A percentile compares a stretch with the other conserved stretches of the same genome.
Conservation (phyloP, 2,113 vertebrate species). For the Dolichallabes microphthalmus region DNA sequence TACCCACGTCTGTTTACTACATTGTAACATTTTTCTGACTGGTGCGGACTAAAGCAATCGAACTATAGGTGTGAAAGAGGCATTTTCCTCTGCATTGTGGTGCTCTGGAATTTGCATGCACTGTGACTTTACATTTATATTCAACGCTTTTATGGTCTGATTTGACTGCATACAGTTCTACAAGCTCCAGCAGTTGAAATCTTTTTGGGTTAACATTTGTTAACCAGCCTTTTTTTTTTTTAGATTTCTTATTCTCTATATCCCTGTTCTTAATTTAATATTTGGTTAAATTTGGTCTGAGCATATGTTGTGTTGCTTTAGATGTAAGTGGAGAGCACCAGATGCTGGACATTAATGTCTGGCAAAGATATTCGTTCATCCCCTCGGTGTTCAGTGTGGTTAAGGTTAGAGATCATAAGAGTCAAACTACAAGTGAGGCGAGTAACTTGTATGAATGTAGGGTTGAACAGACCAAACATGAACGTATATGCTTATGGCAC, state of each 20-base stretch:
- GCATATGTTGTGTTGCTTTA: not conserved
- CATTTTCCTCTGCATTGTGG: not conserved
- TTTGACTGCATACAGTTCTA: not conserved
- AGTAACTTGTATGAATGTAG: too few species aligned
- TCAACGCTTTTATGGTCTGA: not conserved
- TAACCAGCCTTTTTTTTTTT: not conserved
- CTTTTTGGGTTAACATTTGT: not conserved
- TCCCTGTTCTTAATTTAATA: not conserved
- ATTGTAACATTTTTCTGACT: too few species aligned
- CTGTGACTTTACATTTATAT: not conserved
- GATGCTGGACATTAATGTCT: not conserved
- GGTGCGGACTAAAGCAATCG: too few species aligned
- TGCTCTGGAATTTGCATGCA: slow-evolving; percentile 13
- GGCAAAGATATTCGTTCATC: not conserved
- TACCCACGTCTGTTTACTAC: too few species aligned
- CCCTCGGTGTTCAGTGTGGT: not conserved
- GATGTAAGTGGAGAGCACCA: not conserved
- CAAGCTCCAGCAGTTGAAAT: not conserved
- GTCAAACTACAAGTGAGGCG: too few species aligned
- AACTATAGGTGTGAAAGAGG: too few species aligned
- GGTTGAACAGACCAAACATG: too few species aligned
- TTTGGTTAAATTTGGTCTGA: not conserved
- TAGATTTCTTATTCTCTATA: too few species aligned
- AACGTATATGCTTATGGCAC: too few species aligned
- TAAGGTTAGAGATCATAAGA: not conserved